These are phyloP conservation scores for Drosophila quadrilineata DNA, from an alignment of 1,140 invertebrate genomes.

Conservation along the genomic window DNA sequence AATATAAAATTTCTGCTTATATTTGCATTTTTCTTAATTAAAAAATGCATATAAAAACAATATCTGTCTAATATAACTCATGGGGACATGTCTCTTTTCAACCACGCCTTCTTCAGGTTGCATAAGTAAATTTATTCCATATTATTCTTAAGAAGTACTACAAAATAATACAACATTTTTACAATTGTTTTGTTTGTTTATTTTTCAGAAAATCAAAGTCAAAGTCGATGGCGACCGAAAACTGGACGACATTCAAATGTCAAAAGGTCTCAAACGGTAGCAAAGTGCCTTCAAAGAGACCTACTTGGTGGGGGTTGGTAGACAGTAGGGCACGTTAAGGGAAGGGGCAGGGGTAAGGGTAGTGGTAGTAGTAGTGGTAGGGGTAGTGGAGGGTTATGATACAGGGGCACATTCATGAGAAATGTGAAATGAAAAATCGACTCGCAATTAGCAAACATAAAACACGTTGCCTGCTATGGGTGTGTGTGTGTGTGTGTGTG, in stretches of 20 bases:
- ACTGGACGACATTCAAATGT: not conserved
- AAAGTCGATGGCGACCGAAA: not conserved
- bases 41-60: too few relatives aligned
- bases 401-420: conserved; percentile 49
- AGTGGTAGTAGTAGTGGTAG: not conserved
- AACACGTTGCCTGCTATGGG: conserved; percentile 40
- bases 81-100: too few relatives aligned
- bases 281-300: conserved; percentile 32
- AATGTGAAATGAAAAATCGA: conserved; percentile 79
- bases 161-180: too few relatives aligned
- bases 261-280: conserved; percentile 58
- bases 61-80: too few relatives aligned
- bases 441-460: conserved; percentile 80
- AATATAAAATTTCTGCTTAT: too few relatives aligned
- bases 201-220: not conserved
- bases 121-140: too few relatives aligned
- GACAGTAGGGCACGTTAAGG: too few relatives aligned
- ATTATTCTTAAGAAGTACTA: too few relatives aligned
- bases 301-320: not conserved
- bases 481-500: conserved; percentile 25
- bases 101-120: too few relatives aligned
- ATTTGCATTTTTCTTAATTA: too few relatives aligned
- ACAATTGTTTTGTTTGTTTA: not conserved
- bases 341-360: not conserved
- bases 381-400: too few relatives aligned